Evolutionary conservation across 2,113 vertebrate genomes (phyloP), one percentile per base, ranked within the genome.

Genomic region (Perognathus longimembris): DNA sequence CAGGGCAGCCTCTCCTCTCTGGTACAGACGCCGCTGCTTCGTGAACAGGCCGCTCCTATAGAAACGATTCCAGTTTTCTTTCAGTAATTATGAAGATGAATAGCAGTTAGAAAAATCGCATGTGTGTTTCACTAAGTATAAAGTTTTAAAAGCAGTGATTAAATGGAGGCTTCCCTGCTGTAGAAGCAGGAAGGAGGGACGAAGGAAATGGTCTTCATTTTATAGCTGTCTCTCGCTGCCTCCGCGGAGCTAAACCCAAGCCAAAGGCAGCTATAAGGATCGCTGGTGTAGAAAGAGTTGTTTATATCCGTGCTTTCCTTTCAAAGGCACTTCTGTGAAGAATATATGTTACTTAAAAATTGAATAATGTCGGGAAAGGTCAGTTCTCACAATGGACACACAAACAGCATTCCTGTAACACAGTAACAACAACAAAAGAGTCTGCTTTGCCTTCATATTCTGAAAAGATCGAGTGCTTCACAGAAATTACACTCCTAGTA

Each of bases 111-210:
- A 81, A 64, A 11, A 6, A 34, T 61, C 78, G 66, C 6, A 77
- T 28, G 91, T 95, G 75, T 91, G n/a, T 92, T 93, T 94, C 80
- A 95, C 91, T 95, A 96, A 96, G 95, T 93, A 83, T 34, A 97
- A 97, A 87, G 11, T 45, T 32, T 89, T 95, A 45, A 71, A 88
- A 88, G 21, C 76, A 73, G 61, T 57, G 34, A 92, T 86, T 92
- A 75, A 78, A 93, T 42, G 40, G 32, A 87, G 38, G 14, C 0
- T 67, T 86, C 5, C 10, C 70, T 77, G 42, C 42, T 42, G 11
- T 14, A 28, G 26, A 67, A 15, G 14, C 59, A 81, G 40, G 45
- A 38, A 82, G 15, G 11, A 59, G 17, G 17, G 17, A 54, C 17
- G 50, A 54, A 54, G 50, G 50, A 54, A 54, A 54, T 54, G 50